These are phyloP conservation scores for Gobionotothen gibberifrons DNA, from an alignment of 2,797 vertebrate genomes.

Conservation along the genomic window DNA sequence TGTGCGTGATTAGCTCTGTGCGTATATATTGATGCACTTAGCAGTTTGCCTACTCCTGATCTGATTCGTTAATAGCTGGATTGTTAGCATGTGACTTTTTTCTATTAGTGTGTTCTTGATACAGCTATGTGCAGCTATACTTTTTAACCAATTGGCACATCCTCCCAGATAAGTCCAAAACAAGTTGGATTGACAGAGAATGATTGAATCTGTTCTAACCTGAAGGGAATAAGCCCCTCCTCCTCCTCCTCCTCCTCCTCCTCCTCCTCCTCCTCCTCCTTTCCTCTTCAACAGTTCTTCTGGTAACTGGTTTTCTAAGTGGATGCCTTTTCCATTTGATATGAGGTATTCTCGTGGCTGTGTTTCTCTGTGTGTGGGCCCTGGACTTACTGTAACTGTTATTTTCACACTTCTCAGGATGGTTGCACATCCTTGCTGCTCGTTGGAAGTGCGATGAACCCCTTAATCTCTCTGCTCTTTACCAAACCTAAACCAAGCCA, in stretches of 20 bases:
- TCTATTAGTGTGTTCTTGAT: conserved; percentile 67
- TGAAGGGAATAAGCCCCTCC: conserved; percentile 56
- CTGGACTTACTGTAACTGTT: conserved; percentile 71
- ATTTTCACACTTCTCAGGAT: conserved; percentile 74
- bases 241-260: conserved; percentile 3
- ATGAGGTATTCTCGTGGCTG: conserved; percentile 46
- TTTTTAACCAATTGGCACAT: conserved; percentile 68
- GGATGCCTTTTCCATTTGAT: conserved; percentile 46
- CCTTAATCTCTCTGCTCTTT: conserved; percentile 58
- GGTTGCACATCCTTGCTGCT: conserved; percentile 76
- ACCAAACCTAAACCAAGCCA: conserved; percentile 77
- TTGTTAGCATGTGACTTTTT: conserved; percentile 76
- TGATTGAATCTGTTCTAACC: conserved; percentile 35
- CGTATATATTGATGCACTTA: conserved; percentile 76
- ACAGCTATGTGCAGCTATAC: conserved; percentile 74
- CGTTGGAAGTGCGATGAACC: conserved; percentile 63
- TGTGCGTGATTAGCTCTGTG: conserved; percentile 67
- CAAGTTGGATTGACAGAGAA: conserved; percentile 29
- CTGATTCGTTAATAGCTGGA: conserved; percentile 76
- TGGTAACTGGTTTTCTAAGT: conserved; percentile 50
- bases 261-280: conserved; percentile 10
- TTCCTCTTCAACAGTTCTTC: conserved; percentile 38
- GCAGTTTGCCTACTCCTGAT: conserved; percentile 69
- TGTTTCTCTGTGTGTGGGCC: conserved; percentile 61
- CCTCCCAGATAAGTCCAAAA: conserved; percentile 58